phyloP scores from a whole-genome alignment of 2,888 invertebrate species.

The Brenthis ino region DNA sequence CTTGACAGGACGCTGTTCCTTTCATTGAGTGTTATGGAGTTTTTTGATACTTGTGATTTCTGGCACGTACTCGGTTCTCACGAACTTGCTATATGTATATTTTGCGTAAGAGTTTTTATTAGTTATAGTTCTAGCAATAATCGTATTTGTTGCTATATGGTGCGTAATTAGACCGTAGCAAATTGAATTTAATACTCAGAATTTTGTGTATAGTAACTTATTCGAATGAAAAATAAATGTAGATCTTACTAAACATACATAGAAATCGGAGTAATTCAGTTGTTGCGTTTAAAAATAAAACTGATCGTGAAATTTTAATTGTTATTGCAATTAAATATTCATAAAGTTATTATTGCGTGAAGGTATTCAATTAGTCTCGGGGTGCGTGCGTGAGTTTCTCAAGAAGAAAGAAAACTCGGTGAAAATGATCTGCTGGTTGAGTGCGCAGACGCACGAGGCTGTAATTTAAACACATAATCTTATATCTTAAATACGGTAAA shows the following conservation, averaged over 20 bases:
- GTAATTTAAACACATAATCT: constrained; percentile 26
- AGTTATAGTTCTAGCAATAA: constrained; percentile 22
- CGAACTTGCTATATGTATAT: constrained; percentile 47
- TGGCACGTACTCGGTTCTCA: constrained; percentile 75
- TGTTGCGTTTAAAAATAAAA: constrained; percentile 31
- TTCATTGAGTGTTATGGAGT: constrained; percentile 43
- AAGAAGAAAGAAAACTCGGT: constrained; percentile 72
- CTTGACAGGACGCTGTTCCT: constrained; percentile 42
- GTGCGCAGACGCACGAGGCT: constrained; percentile 48
- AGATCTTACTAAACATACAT: background rate
- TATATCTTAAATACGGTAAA: constrained; percentile 10
- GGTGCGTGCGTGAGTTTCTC: constrained; percentile 73
- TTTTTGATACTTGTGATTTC: constrained; percentile 63
- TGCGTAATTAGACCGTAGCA: constrained; percentile 17
- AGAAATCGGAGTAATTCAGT: constrained; percentile 19
- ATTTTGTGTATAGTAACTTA: constrained; percentile 1
- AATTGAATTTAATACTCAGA: background rate
- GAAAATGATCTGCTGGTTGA: constrained; percentile 72
- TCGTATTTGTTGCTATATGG: constrained; percentile 8
- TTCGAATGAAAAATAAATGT: background rate
- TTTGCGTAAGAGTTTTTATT: constrained; percentile 49
- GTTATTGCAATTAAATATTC: constrained; percentile 57
- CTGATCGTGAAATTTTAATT: constrained; percentile 37
- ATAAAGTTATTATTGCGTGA: constrained; percentile 70
- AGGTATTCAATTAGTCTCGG: constrained; percentile 67